Evolutionary conservation across 1,140 invertebrate genomes (phyloP).

Genomic region (Nomia melanderi): DNA sequence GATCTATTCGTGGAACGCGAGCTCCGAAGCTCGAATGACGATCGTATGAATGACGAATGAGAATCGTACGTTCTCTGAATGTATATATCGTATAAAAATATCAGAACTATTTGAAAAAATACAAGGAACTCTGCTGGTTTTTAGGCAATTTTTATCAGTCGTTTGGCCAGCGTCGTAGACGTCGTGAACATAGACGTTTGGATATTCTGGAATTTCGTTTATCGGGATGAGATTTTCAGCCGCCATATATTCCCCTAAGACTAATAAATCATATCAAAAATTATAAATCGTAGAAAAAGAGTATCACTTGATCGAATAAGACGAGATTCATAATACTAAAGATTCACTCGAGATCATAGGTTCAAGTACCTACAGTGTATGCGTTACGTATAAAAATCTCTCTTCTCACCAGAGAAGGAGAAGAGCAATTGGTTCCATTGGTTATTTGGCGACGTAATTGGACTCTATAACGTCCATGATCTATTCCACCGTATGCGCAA

Average conservation of each 20-base stretch:
- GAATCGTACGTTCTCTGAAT: background rate
- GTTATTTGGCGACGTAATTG: background rate
- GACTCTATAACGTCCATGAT: too few relatives aligned
- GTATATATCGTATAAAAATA: background rate
- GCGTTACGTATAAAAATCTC: background rate
- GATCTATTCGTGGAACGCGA: slow-evolving; percentile 3
- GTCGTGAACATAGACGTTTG: too few relatives aligned
- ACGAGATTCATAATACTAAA: background rate
- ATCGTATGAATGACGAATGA: background rate
- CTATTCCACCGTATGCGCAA: too few relatives aligned
- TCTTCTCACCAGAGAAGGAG: background rate
- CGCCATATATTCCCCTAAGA: too few relatives aligned
- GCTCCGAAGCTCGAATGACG: background rate
- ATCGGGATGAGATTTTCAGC: too few relatives aligned
- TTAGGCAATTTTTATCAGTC: slow-evolving; percentile 27
- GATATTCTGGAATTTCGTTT: too few relatives aligned
- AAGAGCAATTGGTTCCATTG: background rate
- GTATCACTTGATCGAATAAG: slow-evolving; percentile 4
- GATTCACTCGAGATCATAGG: too few relatives aligned
- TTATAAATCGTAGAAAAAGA: too few relatives aligned
- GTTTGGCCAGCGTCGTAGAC: background rate
- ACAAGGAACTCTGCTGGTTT: slow-evolving; percentile 1
- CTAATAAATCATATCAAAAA: too few relatives aligned
- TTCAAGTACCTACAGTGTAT: too few relatives aligned
- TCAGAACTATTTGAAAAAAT: background rate